Evolutionary conservation across 2,113 vertebrate genomes (phyloP).

Genomic region (Fulmarus glacialis): DNA sequence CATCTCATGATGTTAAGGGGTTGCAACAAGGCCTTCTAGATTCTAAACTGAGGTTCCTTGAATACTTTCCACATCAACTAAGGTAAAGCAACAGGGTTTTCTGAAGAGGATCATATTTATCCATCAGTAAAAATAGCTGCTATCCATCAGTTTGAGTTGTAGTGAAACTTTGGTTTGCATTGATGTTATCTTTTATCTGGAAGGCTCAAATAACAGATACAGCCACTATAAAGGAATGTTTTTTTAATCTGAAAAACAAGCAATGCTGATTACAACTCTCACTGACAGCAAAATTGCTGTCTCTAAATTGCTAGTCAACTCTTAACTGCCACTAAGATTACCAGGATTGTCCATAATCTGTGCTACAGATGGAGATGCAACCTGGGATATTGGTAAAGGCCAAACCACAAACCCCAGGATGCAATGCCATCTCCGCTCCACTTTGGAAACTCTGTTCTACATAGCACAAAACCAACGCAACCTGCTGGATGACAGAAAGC

Average conservation of each 20-base stretch:
- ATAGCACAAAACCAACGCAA: neutral
- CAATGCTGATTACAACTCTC: neutral
- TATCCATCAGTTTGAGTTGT: neutral
- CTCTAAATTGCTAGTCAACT: neutral
- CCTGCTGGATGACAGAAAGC: neutral
- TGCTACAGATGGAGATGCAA: neutral
- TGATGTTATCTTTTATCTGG: neutral
- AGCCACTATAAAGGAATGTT: neutral
- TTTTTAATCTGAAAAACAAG: neutral
- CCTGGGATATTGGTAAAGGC: neutral
- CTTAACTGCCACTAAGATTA: neutral
- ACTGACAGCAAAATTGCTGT: neutral
- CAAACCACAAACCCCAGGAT: neutral
- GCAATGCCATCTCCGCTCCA: rapidly evolving
- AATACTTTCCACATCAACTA: neutral
- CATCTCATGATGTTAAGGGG: neutral
- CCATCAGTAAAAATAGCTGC: neutral
- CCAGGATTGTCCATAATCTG: neutral
- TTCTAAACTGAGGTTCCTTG: neutral
- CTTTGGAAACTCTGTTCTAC: neutral
- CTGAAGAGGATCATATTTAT: neutral
- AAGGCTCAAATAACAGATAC: neutral
- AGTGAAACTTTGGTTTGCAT: neutral
- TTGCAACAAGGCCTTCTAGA: neutral
- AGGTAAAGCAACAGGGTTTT: neutral